A percentile compares a stretch with the other conserved stretches of the same genome.
Evolutionary conservation across 1,140 invertebrate genomes (phyloP).

Genomic region (Eriosoma lanigerum): DNA sequence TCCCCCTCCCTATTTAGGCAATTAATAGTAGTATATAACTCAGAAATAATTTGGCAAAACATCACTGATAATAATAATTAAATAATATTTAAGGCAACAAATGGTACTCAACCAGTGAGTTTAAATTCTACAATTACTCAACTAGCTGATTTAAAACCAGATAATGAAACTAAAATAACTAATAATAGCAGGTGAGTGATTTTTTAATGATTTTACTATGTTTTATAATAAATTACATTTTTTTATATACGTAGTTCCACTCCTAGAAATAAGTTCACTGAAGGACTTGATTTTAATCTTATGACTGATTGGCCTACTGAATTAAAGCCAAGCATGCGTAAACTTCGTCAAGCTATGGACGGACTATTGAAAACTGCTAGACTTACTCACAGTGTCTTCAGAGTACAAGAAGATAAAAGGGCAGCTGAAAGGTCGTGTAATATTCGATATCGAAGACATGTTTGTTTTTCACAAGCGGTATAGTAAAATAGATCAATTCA

Average conservation of each 20-base stretch:
- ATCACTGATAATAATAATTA: too few relatives aligned
- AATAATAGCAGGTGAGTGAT: background rate
- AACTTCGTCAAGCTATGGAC: conserved; percentile 78
- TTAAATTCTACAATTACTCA: conserved; percentile 8
- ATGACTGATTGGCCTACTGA: conserved; percentile 76
- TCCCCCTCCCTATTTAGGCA: too few relatives aligned
- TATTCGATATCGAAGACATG: conserved; percentile 75
- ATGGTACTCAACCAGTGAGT: background rate
- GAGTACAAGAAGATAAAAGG: conserved; percentile 75
- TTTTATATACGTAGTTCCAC: background rate
- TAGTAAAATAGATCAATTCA: conserved; percentile 57
- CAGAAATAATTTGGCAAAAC: too few relatives aligned
- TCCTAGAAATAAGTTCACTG: conserved; percentile 68
- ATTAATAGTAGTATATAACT: too few relatives aligned
- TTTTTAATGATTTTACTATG: background rate
- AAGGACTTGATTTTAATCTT: conserved; percentile 67
- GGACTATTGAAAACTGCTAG: conserved; percentile 78
- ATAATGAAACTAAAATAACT: background rate
- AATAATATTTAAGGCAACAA: conserved; percentile 1
- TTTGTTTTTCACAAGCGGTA: conserved; percentile 91
- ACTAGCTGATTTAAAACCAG: background rate
- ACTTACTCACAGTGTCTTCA: conserved; percentile 83
- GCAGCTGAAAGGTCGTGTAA: conserved; percentile 66
- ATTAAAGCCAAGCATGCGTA: conserved; percentile 76
- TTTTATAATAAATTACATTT: background rate